These are phyloP conservation scores for Peromyscus melanophrys DNA, from an alignment of 2,797 vertebrate genomes.

Conservation along the genomic window DNA sequence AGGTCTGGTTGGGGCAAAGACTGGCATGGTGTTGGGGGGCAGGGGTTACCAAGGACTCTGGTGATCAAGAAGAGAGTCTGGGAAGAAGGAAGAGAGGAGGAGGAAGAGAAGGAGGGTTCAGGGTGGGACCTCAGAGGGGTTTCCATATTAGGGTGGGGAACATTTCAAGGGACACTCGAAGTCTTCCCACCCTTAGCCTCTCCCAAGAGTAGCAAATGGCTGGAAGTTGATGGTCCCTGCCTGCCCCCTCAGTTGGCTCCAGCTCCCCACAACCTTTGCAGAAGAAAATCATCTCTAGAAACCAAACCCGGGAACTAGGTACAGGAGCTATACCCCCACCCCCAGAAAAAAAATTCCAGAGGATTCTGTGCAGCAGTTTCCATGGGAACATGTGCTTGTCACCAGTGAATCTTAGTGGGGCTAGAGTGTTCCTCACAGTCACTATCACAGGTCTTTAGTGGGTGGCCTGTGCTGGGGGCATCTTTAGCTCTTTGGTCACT, in stretches of 20 bases:
- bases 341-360: conserved; percentile 53
- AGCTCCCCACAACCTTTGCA: background rate
- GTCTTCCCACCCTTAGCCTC: background rate
- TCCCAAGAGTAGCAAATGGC: background rate
- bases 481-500: background rate
- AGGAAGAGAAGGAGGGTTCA: background rate
- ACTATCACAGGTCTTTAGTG: background rate
- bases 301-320: background rate
- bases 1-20: background rate
- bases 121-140: background rate
- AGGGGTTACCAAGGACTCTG: no score
- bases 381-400: conserved; percentile 74
- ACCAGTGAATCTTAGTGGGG: background rate
- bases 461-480: background rate
- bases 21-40: background rate
- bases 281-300: conserved; percentile 23
- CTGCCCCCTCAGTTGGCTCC: background rate
- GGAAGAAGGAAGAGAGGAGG: background rate
- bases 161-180: background rate
- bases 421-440: background rate
- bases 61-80: background rate
- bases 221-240: background rate
- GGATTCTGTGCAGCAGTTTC: conserved; percentile 75
- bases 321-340: background rate
- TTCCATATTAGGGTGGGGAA: background rate